A percentile compares a stretch with the other conserved stretches of the same genome.
These are phyloP conservation scores for Morelia viridis DNA, from an alignment of 2,797 vertebrate genomes.

Conservation along the genomic window DNA sequence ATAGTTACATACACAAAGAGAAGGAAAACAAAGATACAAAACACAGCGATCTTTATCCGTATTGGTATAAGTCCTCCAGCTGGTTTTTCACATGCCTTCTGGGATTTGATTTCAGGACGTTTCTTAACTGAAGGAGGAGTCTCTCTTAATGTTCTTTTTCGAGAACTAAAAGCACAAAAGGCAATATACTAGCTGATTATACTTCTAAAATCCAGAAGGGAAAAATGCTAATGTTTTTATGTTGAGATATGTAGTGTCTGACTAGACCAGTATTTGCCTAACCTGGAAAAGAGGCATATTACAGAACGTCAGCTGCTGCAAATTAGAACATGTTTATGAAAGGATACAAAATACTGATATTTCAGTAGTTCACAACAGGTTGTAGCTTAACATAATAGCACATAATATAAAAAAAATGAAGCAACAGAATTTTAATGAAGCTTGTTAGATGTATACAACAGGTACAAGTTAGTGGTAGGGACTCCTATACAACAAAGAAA, in stretches of 20 bases:
- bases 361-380: not conserved
- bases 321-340: not conserved
- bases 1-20: constrained; percentile 73
- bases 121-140: constrained; percentile 68
- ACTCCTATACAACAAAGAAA: not conserved
- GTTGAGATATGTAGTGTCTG: not conserved
- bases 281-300: not conserved
- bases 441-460: not conserved
- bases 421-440: not conserved
- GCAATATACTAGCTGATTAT: not conserved
- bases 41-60: constrained; percentile 72
- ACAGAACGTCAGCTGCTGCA: not conserved
- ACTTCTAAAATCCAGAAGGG: not conserved
- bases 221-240: not conserved
- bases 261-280: not conserved
- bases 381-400: not conserved
- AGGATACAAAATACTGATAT: not conserved
- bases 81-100: constrained; percentile 57
- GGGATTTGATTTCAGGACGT: constrained; percentile 53
- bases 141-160: constrained; percentile 76
- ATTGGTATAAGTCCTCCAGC: constrained; percentile 65
- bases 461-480: not conserved
- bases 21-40: constrained; percentile 72
- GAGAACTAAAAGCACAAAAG: constrained; percentile 63
- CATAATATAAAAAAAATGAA: not conserved